A percentile compares a stretch with the other conserved stretches of the same genome.
These are phyloP conservation scores for Agrochola circellaris DNA, from an alignment of 2,888 invertebrate species.

Conservation along the genomic window DNA sequence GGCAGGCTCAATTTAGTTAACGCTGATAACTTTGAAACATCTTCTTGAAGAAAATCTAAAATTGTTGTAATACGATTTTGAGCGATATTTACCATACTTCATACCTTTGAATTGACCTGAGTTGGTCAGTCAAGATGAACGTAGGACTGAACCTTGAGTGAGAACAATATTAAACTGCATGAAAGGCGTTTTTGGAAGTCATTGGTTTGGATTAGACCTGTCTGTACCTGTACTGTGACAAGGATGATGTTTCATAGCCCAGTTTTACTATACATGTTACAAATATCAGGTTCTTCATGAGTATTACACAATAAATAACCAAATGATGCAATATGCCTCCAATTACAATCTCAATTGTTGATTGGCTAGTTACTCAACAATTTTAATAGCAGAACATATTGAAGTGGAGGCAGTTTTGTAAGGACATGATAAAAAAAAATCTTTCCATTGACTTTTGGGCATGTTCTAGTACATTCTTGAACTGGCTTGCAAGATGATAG, in stretches of 20 bases:
- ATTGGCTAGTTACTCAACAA: background rate
- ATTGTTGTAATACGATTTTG: conserved; percentile 90
- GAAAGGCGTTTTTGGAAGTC: background rate
- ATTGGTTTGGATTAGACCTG: background rate
- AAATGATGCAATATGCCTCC: conserved; percentile 23
- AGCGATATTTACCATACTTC: conserved; percentile 70
- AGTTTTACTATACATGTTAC: background rate
- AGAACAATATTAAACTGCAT: background rate
- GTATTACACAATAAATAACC: conserved; percentile 31
- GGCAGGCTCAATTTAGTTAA: conserved; percentile 87
- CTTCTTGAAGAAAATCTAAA: conserved; percentile 90
- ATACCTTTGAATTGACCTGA: background rate
- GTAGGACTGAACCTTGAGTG: background rate
- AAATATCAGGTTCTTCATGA: background rate
- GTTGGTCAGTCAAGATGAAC: background rate
- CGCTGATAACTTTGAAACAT: conserved; percentile 88
- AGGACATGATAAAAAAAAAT: background rate
- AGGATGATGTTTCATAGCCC: background rate
- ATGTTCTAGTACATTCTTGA: background rate
- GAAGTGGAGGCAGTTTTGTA: background rate
- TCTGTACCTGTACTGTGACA: background rate
- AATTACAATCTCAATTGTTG: background rate
- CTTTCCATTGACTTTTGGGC: background rate
- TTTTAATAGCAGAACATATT: background rate
- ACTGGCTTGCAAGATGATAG: background rate